Conservation (phyloP, 2,888 invertebrate genomes). For the Hypselothyrea guttata region DNA sequence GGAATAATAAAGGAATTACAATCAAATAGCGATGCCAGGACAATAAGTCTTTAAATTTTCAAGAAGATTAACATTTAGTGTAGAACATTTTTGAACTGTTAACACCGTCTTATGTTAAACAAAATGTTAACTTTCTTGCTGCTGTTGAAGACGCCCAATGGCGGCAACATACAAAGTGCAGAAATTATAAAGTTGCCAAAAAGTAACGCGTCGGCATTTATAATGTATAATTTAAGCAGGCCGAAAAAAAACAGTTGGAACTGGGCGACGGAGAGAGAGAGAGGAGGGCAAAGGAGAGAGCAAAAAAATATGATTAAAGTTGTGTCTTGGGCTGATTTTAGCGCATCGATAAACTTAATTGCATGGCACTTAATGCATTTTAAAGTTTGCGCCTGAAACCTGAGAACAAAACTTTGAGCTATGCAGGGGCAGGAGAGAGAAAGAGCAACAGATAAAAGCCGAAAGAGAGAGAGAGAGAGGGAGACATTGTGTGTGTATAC, state of each 20-base stretch:
- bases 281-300: neutral
- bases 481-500: constrained; percentile 31
- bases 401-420: constrained; percentile 37
- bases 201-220: constrained; percentile 71
- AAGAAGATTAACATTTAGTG: no score
- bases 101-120: neutral
- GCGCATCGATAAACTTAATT: constrained; percentile 74
- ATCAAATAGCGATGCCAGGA: no score
- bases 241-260: neutral
- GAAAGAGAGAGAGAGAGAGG: no score
- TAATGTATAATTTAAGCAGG: constrained; percentile 59
- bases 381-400: constrained; percentile 65
- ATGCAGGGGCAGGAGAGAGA: no score
- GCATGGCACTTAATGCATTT: constrained; percentile 76
- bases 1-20: no score
- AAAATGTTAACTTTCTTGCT: neutral
- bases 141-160: neutral
- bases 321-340: constrained; percentile 65
- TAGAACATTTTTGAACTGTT: no score
- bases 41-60: no score
- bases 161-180: constrained; percentile 37
- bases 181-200: constrained; percentile 56
- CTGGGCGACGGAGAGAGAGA: neutral
- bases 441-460: no score
- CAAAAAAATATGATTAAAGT: constrained; percentile 57